Base-by-base conservation (phyloP, 2,888 invertebrate species). In the Tetragonisca angustula region DNA sequence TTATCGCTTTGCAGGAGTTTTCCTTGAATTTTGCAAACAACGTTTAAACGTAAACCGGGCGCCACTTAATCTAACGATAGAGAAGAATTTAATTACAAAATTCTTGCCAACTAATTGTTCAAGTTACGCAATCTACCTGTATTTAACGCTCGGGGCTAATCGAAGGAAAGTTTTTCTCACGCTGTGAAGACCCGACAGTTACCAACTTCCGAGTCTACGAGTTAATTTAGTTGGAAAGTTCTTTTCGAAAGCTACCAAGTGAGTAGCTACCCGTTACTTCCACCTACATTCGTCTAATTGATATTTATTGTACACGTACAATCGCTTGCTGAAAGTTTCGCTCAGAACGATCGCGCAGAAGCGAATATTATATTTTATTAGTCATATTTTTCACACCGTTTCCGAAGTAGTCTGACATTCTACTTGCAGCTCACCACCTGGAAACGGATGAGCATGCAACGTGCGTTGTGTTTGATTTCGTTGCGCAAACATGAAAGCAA, bases 221-320 rank as follows among this genome's bases (percentile, higher is more conserved):
- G 79, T 76, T 79, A 79, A 79, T 76, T 79, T 79, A 54, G 49
- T 62, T 69, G 2, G 17, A 52, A 76, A 79, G 76, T 79, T 79
- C 68, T 79, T 76, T 76, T 32, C 32, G 32, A 4, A 32, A 32
- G 32, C 32, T 32, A 69, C 76, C 61, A 19, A 68, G 68, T 59
- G 62, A 62, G 24, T 27, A 52, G 61, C 24, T 49, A 6, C n/a
- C 62, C 24, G 19, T 43, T 68, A n/a, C 24, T 17, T 43, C n/a
- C 62, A 43, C 19, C 49, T 62, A 15, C 61, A 54, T 61, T 27
- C 52, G 15, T 79, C 62, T 76, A 69, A 69, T 79, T 67, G 32
- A 67, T 49, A 24, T 67, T 74, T 78, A 50, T 19, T 5, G 17
- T 13, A 24, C 5, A 21, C 24, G 9, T 49, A 32, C 61, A 15